Conservation (phyloP, 92 coral and sea anemone genomes). For the Meandrina meandrites region DNA sequence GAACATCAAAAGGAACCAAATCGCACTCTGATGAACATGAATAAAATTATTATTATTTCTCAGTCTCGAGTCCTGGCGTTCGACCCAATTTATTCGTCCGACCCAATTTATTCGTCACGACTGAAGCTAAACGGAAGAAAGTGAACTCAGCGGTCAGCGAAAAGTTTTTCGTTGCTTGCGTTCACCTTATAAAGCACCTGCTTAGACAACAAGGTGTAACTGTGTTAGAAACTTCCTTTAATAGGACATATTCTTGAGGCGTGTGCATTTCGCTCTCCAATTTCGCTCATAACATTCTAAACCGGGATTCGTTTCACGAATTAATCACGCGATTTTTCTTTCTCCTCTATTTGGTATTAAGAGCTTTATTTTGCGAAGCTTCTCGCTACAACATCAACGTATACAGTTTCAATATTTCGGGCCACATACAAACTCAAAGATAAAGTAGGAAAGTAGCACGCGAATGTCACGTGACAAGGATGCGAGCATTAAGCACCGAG, state of each 20-base stretch:
- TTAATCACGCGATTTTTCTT: background rate
- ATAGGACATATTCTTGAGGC: no score
- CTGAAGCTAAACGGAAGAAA: background rate
- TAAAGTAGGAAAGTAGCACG: slow-evolving; percentile 15
- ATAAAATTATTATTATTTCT: no score
- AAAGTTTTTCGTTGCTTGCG: background rate
- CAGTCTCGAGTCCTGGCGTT: background rate
- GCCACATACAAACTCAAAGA: background rate
- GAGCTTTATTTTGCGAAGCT: background rate
- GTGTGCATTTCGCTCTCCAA: background rate
- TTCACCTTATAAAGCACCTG: background rate
- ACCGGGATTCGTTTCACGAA: background rate
- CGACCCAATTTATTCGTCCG: background rate
- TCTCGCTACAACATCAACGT: background rate
- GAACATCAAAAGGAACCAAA: no score
- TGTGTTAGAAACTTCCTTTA: background rate
- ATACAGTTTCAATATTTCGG: background rate
- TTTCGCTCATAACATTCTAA: background rate
- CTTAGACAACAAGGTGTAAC: background rate
- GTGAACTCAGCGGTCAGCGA: background rate
- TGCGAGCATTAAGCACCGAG: background rate
- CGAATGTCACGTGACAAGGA: slow-evolving; percentile 7
- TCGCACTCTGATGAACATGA: no score
- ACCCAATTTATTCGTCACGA: background rate
- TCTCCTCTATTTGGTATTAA: background rate